Evolutionary conservation across 37 sponge, comb jelly and placozoan species (phyloP).

Genomic region (Mnemiopsis leidyi): DNA sequence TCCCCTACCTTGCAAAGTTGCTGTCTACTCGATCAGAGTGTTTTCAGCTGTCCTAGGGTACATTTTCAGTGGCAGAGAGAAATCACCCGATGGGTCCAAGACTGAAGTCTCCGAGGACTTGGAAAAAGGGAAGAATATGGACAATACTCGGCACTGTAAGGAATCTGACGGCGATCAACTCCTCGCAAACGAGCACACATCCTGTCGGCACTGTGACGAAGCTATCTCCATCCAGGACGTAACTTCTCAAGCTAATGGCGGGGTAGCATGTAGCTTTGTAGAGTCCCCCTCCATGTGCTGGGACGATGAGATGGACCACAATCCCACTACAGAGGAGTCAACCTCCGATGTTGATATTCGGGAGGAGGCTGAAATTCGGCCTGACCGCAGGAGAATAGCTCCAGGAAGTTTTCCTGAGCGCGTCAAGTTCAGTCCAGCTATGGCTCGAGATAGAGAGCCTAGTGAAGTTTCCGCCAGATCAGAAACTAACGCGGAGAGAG

Average conservation of each 20-base stretch:
- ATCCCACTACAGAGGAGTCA: not conserved
- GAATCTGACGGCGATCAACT: not conserved
- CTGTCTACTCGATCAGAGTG: slow-evolving; percentile 11
- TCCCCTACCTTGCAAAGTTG: not conserved
- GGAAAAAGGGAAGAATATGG: not conserved
- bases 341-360: not conserved
- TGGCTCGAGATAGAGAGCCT: not conserved
- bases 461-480: not conserved
- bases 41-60: not conserved
- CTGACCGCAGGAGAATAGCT: not conserved
- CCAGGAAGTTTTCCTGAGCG: not conserved
- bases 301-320: not conserved
- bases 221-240: not conserved
- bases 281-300: not conserved
- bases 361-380: not conserved
- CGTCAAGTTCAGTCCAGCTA: not conserved
- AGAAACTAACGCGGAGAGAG: not conserved
- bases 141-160: not conserved
- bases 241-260: not conserved
- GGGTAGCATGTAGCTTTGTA: not conserved
- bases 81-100: too few species aligned
- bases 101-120: not conserved
- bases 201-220: not conserved
- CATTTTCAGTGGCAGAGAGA: slow-evolving; percentile 31
- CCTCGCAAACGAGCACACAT: not conserved